These are phyloP conservation scores for Clarias gariepinus DNA, from an alignment of 2,113 vertebrate species.

Conservation along the genomic window DNA sequence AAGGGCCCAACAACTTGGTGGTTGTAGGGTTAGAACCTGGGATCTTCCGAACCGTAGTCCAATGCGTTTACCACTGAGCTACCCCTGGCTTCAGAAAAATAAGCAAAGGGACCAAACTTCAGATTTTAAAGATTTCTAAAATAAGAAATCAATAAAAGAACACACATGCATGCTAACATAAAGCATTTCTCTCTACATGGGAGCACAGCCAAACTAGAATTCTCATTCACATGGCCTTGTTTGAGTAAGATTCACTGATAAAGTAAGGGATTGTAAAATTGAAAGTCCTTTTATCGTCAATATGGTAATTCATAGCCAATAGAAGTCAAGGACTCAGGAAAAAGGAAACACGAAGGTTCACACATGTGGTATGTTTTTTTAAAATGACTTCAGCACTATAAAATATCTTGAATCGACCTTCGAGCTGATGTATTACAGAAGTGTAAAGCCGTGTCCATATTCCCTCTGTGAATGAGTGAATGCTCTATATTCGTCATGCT, in stretches of 20 bases:
- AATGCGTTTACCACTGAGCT: too few species aligned
- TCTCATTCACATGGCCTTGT: slow-evolving; percentile 2
- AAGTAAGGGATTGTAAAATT: not conserved
- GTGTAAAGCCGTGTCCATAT: not conserved
- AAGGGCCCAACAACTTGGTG: too few species aligned
- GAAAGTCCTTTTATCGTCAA: not conserved
- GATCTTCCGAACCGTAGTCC: too few species aligned
- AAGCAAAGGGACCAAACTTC: not conserved
- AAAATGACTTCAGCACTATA: not conserved
- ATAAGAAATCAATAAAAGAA: slow-evolving; percentile 5
- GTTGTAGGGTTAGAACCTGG: too few species aligned
- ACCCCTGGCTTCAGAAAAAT: not conserved
- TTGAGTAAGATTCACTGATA: not conserved
- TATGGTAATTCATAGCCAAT: not conserved
- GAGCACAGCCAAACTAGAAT: not conserved
- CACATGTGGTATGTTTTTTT: not conserved
- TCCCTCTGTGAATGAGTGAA: not conserved
- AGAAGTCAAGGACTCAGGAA: not conserved
- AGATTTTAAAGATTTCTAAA: not conserved
- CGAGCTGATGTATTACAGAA: slow-evolving; percentile 5
- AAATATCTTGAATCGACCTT: not conserved
- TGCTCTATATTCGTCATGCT: not conserved
- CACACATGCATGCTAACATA: not conserved
- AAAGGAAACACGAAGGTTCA: slow-evolving; percentile 2
- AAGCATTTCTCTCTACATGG: not conserved